These are phyloP conservation scores for Euproctis similis DNA, from an alignment of 2,888 invertebrate species.

Conservation along the genomic window DNA sequence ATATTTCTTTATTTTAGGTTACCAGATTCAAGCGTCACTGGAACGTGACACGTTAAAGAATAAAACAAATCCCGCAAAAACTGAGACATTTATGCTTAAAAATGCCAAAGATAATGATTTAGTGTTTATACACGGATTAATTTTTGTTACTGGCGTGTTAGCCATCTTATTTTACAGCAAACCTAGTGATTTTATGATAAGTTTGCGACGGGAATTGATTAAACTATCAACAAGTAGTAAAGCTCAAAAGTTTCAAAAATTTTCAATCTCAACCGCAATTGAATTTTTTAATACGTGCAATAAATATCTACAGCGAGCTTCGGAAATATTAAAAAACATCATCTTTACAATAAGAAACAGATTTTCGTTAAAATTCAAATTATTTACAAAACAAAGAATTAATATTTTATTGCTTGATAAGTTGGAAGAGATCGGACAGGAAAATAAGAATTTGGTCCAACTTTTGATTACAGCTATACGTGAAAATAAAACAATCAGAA, in stretches of 20 bases:
- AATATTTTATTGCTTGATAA: constrained; percentile 41
- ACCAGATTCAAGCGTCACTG: neutral
- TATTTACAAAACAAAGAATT: constrained; percentile 15
- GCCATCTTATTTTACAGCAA: constrained; percentile 39
- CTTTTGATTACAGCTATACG: constrained; percentile 45
- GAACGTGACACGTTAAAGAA: constrained; percentile 10
- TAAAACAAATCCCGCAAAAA: constrained; percentile 9
- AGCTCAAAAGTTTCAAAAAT: constrained; percentile 7
- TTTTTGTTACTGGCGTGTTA: constrained; percentile 42
- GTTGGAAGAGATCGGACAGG: constrained; percentile 42
- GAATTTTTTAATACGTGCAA: constrained; percentile 14
- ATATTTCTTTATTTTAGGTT: neutral
- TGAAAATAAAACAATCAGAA: constrained; percentile 52
- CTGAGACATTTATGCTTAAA: constrained; percentile 6
- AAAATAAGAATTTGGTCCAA: constrained; percentile 43
- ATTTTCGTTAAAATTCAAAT: constrained; percentile 8
- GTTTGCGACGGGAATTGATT: constrained; percentile 24
- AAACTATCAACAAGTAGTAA: constrained; percentile 17
- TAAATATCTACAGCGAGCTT: constrained; percentile 16
- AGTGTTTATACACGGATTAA: no score
- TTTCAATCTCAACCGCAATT: constrained; percentile 28
- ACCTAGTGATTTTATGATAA: constrained; percentile 34
- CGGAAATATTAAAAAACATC: constrained; percentile 13
- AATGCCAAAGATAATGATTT: constrained; percentile 15
- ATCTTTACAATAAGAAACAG: neutral